Evolutionary conservation across 1,140 invertebrate species (phyloP).

Genomic region (Tetramorium simillimum): DNA sequence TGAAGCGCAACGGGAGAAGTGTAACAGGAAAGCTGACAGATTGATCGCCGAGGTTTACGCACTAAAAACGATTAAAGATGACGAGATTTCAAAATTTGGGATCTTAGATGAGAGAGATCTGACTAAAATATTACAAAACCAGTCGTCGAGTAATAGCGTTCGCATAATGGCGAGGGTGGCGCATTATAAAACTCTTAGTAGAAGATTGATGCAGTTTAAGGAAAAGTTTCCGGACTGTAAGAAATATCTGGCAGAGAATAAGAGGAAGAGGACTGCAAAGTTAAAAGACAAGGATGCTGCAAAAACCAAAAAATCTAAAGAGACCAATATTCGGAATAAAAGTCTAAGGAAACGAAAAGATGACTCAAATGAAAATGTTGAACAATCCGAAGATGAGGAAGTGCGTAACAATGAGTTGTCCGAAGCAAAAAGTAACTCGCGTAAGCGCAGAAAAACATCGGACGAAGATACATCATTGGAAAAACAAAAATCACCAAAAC

Average conservation of each 20-base stretch:
- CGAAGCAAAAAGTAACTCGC: not conserved
- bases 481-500: not conserved
- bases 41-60: slow-evolving; percentile 74
- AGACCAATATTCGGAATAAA: not conserved
- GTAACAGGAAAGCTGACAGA: slow-evolving; percentile 74
- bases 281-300: slow-evolving; percentile 48
- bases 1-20: slow-evolving; percentile 76
- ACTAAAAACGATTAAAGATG: slow-evolving; percentile 79
- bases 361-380: not conserved
- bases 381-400: not conserved
- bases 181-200: slow-evolving; percentile 71
- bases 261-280: slow-evolving; percentile 66
- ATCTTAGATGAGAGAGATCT: slow-evolving; percentile 69
- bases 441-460: not conserved
- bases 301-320: slow-evolving; percentile 28
- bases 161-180: slow-evolving; percentile 74
- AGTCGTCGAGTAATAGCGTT: slow-evolving; percentile 46
- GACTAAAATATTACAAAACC: slow-evolving; percentile 73
- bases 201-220: slow-evolving; percentile 75
- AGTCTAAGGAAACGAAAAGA: not conserved
- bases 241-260: slow-evolving; percentile 62
- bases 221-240: slow-evolving; percentile 79
- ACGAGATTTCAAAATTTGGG: slow-evolving; percentile 80
- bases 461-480: not conserved
- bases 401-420: not conserved